These are phyloP conservation scores for Tyrannus savana DNA, from an alignment of 2,113 vertebrate species.

Conservation along the genomic window DNA sequence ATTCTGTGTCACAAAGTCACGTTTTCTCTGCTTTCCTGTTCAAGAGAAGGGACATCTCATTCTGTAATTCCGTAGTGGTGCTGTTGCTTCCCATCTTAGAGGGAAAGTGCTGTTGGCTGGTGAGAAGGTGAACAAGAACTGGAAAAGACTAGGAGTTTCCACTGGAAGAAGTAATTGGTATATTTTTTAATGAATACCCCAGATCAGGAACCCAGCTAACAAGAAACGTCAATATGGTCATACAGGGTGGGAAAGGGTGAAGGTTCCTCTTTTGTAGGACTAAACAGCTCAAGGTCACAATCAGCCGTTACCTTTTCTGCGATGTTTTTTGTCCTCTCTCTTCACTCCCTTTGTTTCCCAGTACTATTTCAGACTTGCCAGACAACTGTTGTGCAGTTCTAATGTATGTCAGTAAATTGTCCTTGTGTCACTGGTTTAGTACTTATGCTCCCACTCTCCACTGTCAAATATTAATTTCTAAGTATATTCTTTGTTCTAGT, in stretches of 20 bases:
- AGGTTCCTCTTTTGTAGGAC: neutral
- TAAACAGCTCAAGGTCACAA: conserved; percentile 5
- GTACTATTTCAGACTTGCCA: conserved; percentile 5
- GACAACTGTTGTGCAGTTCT: conserved; percentile 10
- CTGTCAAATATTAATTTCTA: neutral
- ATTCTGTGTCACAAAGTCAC: neutral
- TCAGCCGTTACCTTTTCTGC: neutral
- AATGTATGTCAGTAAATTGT: neutral
- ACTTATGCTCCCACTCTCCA: neutral
- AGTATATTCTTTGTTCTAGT: neutral
- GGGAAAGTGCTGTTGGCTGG: neutral
- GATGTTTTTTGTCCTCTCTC: neutral
- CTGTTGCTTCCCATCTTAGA: neutral
- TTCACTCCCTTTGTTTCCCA: conserved; percentile 31
- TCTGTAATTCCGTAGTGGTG: neutral
- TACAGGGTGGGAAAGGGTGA: neutral
- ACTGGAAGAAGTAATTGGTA: neutral
- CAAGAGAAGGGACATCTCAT: neutral
- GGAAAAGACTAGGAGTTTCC: neutral
- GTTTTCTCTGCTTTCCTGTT: neutral
- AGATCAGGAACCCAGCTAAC: neutral
- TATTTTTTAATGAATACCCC: neutral
- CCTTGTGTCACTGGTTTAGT: neutral
- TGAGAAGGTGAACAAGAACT: neutral
- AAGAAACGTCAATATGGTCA: neutral